Evolutionary conservation across 2,113 vertebrate species (phyloP).

Genomic region (Perca fluviatilis): DNA sequence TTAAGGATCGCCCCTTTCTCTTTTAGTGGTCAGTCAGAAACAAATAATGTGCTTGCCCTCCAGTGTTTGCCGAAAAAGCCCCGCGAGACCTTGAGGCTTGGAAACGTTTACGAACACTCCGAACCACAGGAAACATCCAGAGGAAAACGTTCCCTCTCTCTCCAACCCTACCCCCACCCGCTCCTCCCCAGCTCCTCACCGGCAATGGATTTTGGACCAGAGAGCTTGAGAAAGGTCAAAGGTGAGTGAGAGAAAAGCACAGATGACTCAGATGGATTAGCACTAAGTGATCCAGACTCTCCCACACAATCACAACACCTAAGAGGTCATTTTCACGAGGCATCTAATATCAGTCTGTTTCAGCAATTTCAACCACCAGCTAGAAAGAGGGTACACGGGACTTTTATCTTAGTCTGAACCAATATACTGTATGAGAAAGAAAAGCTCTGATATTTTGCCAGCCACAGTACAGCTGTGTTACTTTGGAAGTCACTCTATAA

Average conservation of each 20-base stretch:
- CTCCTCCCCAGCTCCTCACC: slow-evolving; percentile 43
- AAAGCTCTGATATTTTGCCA: slow-evolving; percentile 1
- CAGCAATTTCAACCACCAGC: background rate
- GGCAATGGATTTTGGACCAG: slow-evolving; percentile 63
- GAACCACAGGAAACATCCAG: slow-evolving; percentile 75
- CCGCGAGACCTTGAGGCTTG: slow-evolving; percentile 71
- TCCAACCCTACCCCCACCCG: background rate
- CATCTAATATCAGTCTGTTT: slow-evolving; percentile 33
- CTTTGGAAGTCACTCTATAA: background rate
- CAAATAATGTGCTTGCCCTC: slow-evolving; percentile 72
- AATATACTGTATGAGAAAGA: background rate
- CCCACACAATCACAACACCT: slow-evolving; percentile 76
- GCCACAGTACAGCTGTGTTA: background rate
- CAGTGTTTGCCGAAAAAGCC: slow-evolving; percentile 57
- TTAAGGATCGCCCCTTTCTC: slow-evolving; percentile 53
- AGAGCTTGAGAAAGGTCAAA: slow-evolving; percentile 81
- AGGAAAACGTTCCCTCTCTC: slow-evolving; percentile 59
- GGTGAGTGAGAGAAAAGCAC: slow-evolving; percentile 78
- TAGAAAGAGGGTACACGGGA: background rate
- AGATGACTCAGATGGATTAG: slow-evolving; percentile 83
- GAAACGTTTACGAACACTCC: slow-evolving; percentile 74
- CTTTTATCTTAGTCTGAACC: background rate
- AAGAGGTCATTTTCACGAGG: slow-evolving; percentile 59
- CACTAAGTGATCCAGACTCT: slow-evolving; percentile 77
- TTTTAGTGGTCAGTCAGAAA: slow-evolving; percentile 69